Evolutionary conservation across 2,888 invertebrate species (phyloP), one percentile per base, ranked within the genome.

Genomic region (Ommatoiulus sabulosus): DNA sequence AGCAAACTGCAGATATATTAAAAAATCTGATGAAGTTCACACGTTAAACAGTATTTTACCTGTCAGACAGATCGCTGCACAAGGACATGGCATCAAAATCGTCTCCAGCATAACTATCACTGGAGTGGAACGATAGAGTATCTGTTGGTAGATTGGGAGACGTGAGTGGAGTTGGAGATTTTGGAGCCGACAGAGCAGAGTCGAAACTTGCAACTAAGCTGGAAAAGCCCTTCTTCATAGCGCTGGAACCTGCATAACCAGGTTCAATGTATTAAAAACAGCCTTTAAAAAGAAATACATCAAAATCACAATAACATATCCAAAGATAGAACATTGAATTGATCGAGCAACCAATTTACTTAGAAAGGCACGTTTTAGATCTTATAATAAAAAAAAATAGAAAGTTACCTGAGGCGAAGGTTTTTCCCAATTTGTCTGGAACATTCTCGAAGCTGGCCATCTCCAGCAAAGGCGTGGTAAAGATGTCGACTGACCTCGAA

Each of bases 61-160:
- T 97, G 93, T 98, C 98, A 0, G 96, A 97, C 57, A 95, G 95
- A 90, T 97, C 97, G 90, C 97, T 97, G 91, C 95, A 94, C 91
- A 96, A 94, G 0, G 96, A 96, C 90, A 95, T 93, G 0, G 95
- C 95, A 91, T 96, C 96, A 91, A 96, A 96, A 88, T 95, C 95
- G 89, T 96, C 96, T 91, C 97, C 96, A 88, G 88, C 84, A 44
- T 24, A 84, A 84, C 88, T 20, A 20, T 91, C 91, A 84, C 91
- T 91, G 20, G 90, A 90, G 12, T 89, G 80, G 57, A 91, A 91
- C 44, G 91, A 90, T 44, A 91, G 91, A 84, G 91, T 91, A 88
- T 91, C 92, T 4, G 1, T 0, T 6, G 35, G 87, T 6, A 20
- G 20, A 85, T 44, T 87, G 44, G 44, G 44, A 12, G 80, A 35